Evolutionary conservation across 2,113 vertebrate species (phyloP).

Genomic region (Sisor rabdophorus): DNA sequence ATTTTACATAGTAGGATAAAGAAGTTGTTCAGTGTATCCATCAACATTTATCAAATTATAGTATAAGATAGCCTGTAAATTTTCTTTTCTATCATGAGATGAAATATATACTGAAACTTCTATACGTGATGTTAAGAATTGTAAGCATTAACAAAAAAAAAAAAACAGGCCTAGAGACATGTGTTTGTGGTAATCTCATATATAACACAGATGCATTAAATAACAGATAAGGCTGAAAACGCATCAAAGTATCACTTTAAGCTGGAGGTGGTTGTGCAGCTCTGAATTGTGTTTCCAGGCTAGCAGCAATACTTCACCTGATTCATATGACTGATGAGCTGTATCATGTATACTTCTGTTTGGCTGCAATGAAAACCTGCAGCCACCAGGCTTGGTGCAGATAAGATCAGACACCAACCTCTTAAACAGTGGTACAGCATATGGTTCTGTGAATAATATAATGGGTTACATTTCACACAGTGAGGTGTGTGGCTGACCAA

Average conservation of each 20-base stretch:
- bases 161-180: neutral
- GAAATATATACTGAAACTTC: neutral
- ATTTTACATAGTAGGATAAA: neutral
- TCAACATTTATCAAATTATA: neutral
- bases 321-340: slow-evolving; percentile 29
- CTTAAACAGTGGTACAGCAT: slow-evolving; percentile 31
- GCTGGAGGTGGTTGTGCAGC: slow-evolving; percentile 5
- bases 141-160: neutral
- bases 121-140: neutral
- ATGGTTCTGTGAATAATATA: slow-evolving; percentile 27
- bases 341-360: slow-evolving; percentile 2
- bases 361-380: slow-evolving; percentile 12
- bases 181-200: neutral
- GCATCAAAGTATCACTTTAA: neutral
- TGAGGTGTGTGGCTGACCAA: neutral
- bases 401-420: slow-evolving; percentile 5
- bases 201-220: neutral
- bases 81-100: neutral
- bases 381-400: slow-evolving; percentile 1
- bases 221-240: slow-evolving; percentile 10
- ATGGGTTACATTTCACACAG: slow-evolving; percentile 15
- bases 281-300: slow-evolving; percentile 19
- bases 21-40: too few relatives aligned
- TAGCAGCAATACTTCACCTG: neutral
- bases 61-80: neutral